Base-by-base conservation (phyloP, 1,140 invertebrate genomes). In the Atta colombica region DNA sequence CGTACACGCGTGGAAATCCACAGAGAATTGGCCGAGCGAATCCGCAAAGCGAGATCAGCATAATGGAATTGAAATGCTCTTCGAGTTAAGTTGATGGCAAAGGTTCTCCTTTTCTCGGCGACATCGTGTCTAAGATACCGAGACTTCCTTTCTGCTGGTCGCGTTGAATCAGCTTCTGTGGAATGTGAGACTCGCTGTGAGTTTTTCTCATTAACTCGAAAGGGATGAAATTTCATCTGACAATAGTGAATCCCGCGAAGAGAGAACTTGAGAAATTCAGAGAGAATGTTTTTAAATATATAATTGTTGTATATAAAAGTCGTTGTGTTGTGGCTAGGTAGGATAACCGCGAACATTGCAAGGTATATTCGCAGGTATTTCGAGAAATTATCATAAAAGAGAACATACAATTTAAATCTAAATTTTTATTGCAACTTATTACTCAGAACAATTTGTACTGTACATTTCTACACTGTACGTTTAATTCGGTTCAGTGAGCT, bases 21-120 rank as follows among this genome's bases (percentile, higher is more conserved):
- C 45, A 60, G 49, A 77, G 78, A 87, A 61, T 45, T 61, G 87
- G 45, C 58, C 68, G 65, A 21, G 31, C 16, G 55, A 45, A 21
- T 28, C 18, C 51, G 7, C 18, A 31, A 14, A 14, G 45, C 39
- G 65, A 53, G 16, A 35, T 18, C 28, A 12, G 65, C 53, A 60
- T 69, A 31, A 35, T n/a, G 87, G 71, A 88, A 88, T 89, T 89
- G 77, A 86, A 89, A 89, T 86, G 88, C 82, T 86, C 77, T 63
- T 10, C 65, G 72, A 72, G 77, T 74, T 58, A 63, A 63, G 58
- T 49, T 61, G 89, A 77, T 87, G 77, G 66, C 77, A 58, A 75
- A 51, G 75, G 58, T 86, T 39, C 39, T 21, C 49, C 28, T 31
- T 16, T 53, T 21, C 65, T 18, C 69, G 55, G 28, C 55, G 68